Conservation (phyloP, 2,888 invertebrate species). For the Agriopis marginaria region DNA sequence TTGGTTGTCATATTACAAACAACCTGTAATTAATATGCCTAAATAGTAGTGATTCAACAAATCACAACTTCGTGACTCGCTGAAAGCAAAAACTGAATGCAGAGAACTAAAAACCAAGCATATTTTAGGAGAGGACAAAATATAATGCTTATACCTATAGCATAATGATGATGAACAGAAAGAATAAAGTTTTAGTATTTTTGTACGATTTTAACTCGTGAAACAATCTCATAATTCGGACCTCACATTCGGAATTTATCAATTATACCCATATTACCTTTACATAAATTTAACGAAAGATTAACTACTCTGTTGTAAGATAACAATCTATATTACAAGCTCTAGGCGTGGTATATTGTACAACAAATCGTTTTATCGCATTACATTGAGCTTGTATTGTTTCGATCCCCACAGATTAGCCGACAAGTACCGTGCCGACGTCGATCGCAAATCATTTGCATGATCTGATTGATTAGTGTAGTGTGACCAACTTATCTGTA, state of each 20-base stretch:
- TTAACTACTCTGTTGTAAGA: slow-evolving; percentile 20
- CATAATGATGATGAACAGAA: too few relatives aligned
- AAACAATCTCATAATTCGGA: too few relatives aligned
- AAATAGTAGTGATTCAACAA: not conserved
- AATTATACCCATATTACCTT: too few relatives aligned
- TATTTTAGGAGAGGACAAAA: too few relatives aligned
- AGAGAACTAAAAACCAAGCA: too few relatives aligned
- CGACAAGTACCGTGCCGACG: slow-evolving; percentile 6
- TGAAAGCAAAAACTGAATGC: too few relatives aligned
- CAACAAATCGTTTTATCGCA: slow-evolving; percentile 37
- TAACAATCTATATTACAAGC: slow-evolving; percentile 24
- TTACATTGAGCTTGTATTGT: slow-evolving; percentile 20
- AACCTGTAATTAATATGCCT: not conserved
- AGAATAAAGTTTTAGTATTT: too few relatives aligned
- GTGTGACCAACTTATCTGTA: not conserved
- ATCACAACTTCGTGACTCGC: not conserved
- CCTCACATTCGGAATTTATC: too few relatives aligned
- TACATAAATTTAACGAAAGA: not conserved
- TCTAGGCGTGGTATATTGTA: slow-evolving; percentile 38
- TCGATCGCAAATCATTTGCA: slow-evolving; percentile 39
- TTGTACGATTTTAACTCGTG: too few relatives aligned
- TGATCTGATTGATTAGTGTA: slow-evolving; percentile 37
- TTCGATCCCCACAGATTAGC: slow-evolving; percentile 6
- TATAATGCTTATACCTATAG: too few relatives aligned
- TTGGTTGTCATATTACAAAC: not conserved